Percentiles rank a stretch among this genome's conserved stretches.
phyloP scores from a whole-genome alignment of 2,797 vertebrate species.

The Natrix natrix region DNA sequence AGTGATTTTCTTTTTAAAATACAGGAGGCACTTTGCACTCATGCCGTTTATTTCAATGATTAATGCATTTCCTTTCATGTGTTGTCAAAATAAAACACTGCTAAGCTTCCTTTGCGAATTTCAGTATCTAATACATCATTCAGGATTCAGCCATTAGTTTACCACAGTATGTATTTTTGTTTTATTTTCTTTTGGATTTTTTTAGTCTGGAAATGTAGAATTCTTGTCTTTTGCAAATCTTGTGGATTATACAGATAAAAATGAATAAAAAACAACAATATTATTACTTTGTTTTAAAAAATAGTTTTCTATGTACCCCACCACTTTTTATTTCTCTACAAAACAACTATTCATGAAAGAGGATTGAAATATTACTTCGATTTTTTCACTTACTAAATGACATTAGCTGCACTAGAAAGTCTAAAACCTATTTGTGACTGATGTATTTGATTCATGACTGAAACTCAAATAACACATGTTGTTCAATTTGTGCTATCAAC shows the following conservation, averaged over 20 bases:
- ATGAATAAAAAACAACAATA: background rate
- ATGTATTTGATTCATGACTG: background rate
- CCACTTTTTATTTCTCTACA: background rate
- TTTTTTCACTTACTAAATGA: background rate
- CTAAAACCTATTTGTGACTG: background rate
- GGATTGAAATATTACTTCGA: background rate
- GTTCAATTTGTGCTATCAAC: background rate
- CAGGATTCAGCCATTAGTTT: background rate
- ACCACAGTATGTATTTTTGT: background rate
- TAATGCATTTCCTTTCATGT: slow-evolving; percentile 13
- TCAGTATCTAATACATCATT: background rate
- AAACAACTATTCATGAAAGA: background rate
- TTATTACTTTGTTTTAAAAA: background rate
- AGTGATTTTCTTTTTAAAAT: slow-evolving; percentile 35
- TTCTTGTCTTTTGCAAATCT: slow-evolving; percentile 30
- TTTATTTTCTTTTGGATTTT: background rate
- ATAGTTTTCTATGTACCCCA: background rate
- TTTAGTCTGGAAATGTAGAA: background rate
- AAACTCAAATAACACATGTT: background rate
- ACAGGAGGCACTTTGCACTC: slow-evolving; percentile 19
- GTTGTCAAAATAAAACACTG: background rate
- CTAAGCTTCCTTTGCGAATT: background rate
- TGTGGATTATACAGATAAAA: background rate
- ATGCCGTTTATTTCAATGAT: slow-evolving; percentile 35
- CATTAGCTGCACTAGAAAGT: background rate